Conservation (phyloP, 2,797 vertebrate species). For the Pseudotriccus pelzelni region DNA sequence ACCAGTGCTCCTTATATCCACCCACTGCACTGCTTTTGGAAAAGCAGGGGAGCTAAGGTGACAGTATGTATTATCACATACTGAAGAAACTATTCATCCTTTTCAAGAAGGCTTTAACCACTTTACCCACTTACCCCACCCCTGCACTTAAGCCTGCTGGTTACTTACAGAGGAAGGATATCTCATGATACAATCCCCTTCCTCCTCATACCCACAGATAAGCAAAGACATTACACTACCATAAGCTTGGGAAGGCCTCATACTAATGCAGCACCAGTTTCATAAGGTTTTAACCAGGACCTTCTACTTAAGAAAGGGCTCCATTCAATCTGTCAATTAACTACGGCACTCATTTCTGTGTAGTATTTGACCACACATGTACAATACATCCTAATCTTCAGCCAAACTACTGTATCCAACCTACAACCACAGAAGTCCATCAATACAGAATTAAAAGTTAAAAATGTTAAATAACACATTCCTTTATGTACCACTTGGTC, state of each 20-base stretch:
- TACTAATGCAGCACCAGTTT: neutral
- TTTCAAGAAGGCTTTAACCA: neutral
- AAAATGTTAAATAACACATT: neutral
- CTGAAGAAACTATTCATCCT: neutral
- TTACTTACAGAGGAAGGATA: neutral
- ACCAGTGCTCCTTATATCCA: neutral
- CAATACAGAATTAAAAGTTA: neutral
- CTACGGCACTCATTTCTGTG: neutral
- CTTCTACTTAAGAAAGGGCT: neutral
- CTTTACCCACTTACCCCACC: neutral
- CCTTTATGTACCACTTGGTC: neutral
- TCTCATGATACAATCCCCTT: fast-evolving
- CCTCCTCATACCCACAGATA: neutral
- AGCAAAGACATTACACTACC: neutral
- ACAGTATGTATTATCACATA: neutral
- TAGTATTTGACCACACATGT: neutral
- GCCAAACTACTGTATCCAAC: neutral
- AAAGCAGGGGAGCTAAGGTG: neutral
- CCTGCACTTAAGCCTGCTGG: neutral
- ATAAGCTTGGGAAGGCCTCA: neutral
- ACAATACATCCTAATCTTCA: neutral
- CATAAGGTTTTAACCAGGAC: neutral
- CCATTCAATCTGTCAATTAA: neutral
- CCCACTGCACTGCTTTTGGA: neutral
- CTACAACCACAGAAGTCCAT: neutral